These are phyloP conservation scores for Pteruthius melanotis DNA, from an alignment of 2,113 vertebrate genomes.

Conservation along the genomic window DNA sequence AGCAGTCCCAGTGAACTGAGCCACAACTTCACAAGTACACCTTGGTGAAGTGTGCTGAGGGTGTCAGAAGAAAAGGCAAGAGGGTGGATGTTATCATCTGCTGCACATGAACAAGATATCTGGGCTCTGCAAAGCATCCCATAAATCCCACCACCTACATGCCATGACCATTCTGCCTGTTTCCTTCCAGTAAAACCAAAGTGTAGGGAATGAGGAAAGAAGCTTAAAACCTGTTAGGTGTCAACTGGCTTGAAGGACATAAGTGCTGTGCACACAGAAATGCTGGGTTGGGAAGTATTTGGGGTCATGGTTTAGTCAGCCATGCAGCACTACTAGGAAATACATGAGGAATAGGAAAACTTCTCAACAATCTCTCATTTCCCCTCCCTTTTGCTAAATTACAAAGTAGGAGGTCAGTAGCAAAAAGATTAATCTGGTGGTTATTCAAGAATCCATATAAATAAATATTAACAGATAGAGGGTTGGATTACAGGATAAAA, in stretches of 20 bases:
- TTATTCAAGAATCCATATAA: not conserved
- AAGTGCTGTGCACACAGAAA: fast-evolving
- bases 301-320: not conserved
- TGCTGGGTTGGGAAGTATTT: not conserved
- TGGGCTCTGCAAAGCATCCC: not conserved
- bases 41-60: not conserved
- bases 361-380: not conserved
- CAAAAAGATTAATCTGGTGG: not conserved
- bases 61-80: not conserved
- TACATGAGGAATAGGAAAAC: not conserved
- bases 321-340: not conserved
- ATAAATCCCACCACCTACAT: not conserved
- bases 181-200: not conserved
- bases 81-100: not conserved
- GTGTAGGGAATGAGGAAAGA: not conserved
- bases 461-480: not conserved
- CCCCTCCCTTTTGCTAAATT: not conserved
- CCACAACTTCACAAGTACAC: not conserved
- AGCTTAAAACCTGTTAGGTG: not conserved
- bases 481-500: not conserved
- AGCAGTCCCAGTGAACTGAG: not conserved
- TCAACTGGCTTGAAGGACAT: not conserved
- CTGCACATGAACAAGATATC: not conserved
- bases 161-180: not conserved
- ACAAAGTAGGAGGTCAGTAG: not conserved